Evolutionary conservation across 2,113 vertebrate species (phyloP), one percentile per base, ranked within the genome.

Genomic region (Pyxicephalus adspersus): DNA sequence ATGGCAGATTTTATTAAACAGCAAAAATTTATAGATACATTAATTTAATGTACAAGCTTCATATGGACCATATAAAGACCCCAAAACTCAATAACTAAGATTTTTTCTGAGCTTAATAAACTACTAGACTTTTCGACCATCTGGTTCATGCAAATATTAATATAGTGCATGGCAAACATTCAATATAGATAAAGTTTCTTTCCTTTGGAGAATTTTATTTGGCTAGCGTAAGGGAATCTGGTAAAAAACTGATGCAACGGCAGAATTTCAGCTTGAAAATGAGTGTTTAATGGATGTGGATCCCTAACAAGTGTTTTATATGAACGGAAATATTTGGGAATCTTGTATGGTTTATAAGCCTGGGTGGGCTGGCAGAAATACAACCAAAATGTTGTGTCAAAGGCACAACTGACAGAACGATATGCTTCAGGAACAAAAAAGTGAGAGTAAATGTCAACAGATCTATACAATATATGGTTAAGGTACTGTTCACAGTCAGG

Each of bases 101-200:
- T 70, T 77, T 67, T 79, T 65, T 60, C 29, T 2, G 13, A 79
- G 9, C 29, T 51, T 57, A 70, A 79, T 60, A 79, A 79, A 70
- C 8, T 70, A 70, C 64, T 61, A 70, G 34, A 70, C 22, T 17
- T 45, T 55, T 67, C 28, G 58, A 58, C 50, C 64, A 68, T 78
- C 64, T 78, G 76, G 63, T 65, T 50, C 60, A 20, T 60, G 65
- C 54, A 70, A 79, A 79, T 70, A 79, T 79, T 79, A 79, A 79
- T 79, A 79, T 51, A 38, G 31, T 58, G 29, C 16, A 70, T 23
- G 38, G 34, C 54, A 79, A 57, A 68, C 70, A 79, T 61, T 55
- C 55, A 70, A 61, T 70, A 61, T 50, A 61, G 77, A 66, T 77
- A 64, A 2, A 25, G 34, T 57, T 79, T 61, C 54, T 65, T 60